phyloP scores from a whole-genome alignment of 2,113 vertebrate genomes.

The Myxocyprinus asiaticus region DNA sequence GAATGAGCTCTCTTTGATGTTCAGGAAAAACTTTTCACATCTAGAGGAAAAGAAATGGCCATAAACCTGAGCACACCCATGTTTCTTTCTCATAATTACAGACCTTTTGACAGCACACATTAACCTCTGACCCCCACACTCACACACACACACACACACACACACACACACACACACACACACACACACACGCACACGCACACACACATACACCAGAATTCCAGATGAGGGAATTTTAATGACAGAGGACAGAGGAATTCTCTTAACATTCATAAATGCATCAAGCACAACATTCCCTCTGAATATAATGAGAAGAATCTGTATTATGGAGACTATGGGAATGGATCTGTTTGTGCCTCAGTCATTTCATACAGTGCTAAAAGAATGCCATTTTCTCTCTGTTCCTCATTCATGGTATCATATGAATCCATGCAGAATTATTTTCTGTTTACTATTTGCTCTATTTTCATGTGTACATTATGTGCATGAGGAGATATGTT shows the following conservation, averaged over 20 bases:
- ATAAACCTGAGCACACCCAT: conserved; percentile 33
- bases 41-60: neutral
- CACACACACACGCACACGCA: conserved; percentile 35
- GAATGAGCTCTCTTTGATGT: no score
- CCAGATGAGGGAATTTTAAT: conserved; percentile 65
- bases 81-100: conserved; percentile 65
- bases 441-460: neutral
- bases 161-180: conserved; percentile 18
- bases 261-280: conserved; percentile 17
- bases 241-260: conserved; percentile 49
- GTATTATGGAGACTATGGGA: neutral
- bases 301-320: neutral
- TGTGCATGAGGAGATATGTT: conserved; percentile 19
- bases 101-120: conserved; percentile 42
- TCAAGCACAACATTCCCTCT: neutral
- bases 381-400: conserved; percentile 6
- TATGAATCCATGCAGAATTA: conserved; percentile 16
- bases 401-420: conserved; percentile 16
- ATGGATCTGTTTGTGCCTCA: neutral
- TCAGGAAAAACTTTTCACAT: neutral
- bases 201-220: conserved; percentile 57
- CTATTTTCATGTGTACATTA: neutral
- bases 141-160: conserved; percentile 27
- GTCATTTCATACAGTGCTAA: neutral
- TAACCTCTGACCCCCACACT: conserved; percentile 53